Evolutionary conservation across 1,140 invertebrate species (phyloP).

Genomic region (Drosophila sucinea): DNA sequence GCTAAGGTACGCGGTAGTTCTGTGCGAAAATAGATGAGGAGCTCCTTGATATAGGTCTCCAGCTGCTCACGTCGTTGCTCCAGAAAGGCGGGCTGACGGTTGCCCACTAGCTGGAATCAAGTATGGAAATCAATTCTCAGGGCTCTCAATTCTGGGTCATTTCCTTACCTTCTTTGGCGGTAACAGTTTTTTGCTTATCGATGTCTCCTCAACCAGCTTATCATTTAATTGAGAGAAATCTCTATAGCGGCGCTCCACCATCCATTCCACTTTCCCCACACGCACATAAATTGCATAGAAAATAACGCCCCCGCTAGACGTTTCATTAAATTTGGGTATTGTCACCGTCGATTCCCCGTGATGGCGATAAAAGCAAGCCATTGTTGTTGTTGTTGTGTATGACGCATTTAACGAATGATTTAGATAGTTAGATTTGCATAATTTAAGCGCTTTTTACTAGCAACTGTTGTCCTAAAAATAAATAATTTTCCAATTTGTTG

Average conservation of each 20-base stretch:
- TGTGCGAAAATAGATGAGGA: constrained; percentile 86
- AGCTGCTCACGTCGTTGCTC: constrained; percentile 91
- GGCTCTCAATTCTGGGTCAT: not conserved
- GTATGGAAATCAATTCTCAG: constrained; percentile 17
- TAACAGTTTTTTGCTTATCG: constrained; percentile 91
- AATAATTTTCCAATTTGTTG: constrained; percentile 21
- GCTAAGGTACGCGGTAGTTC: constrained; percentile 89
- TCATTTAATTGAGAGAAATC: constrained; percentile 95
- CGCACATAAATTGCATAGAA: constrained; percentile 88
- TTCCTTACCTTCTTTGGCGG: constrained; percentile 93
- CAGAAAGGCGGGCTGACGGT: constrained; percentile 91
- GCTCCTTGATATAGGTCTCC: constrained; percentile 91
- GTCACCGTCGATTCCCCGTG: constrained; percentile 85
- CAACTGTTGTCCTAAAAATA: constrained; percentile 30
- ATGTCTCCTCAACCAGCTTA: constrained; percentile 89
- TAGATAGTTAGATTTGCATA: constrained; percentile 34
- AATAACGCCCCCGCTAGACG: constrained; percentile 85
- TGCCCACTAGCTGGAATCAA: constrained; percentile 85
- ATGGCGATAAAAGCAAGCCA: constrained; percentile 87
- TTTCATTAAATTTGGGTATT: constrained; percentile 85
- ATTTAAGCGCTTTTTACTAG: constrained; percentile 6
- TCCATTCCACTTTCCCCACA: constrained; percentile 90
- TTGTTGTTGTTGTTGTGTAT: constrained; percentile 63
- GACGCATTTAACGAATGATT: constrained; percentile 24
- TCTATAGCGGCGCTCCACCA: constrained; percentile 92